Evolutionary conservation across 2,888 invertebrate species (phyloP), one percentile per base, ranked within the genome.

Genomic region (Scelioninae gen. 2): DNA sequence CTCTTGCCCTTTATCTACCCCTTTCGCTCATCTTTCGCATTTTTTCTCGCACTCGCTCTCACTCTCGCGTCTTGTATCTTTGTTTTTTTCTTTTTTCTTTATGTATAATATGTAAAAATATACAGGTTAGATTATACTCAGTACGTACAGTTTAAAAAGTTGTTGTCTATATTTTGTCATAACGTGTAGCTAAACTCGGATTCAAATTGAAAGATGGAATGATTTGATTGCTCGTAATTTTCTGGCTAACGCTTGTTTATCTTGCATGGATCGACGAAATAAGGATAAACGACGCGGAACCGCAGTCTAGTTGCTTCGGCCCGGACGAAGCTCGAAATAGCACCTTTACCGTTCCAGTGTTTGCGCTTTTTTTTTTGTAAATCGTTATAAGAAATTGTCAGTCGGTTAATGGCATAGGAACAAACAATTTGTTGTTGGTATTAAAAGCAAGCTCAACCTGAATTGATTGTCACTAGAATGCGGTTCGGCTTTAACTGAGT

Each of bases 61-160:
- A 73, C 64, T 73, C 73, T 52, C 67, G 74, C 70, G 25, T 67
- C 58, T 76, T 72, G 60, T 77, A 74, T 73, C 58, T 52, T 58
- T 60, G 60, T 50, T 55, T 69, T 33, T 43, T 48, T 46, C 61
- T 35, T 43, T 73, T 64, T 41, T 75, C 63, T 77, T 68, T 65
- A 65, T 72, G 61, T 76, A 74, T 76, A 75, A 72, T 75, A 81
- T 83, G 84, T 83, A 83, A 84, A 84, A 84, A 84, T 84, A 84
- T 84, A 84, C 84, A 83, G 81, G 78, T 82, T 81, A 80, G 79
- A 77, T 82, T 83, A 82, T 83, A 83, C 78, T 83, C 81, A 72
- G 81, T 82, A 81, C 81, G 81, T 80, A 82, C 81, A 81, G 80
- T 82, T 74, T 71, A 71, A 74, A 71, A 69, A 73, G 57, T 67